Conservation (phyloP, 2,113 vertebrate genomes). For the Trematocara marginatum region DNA sequence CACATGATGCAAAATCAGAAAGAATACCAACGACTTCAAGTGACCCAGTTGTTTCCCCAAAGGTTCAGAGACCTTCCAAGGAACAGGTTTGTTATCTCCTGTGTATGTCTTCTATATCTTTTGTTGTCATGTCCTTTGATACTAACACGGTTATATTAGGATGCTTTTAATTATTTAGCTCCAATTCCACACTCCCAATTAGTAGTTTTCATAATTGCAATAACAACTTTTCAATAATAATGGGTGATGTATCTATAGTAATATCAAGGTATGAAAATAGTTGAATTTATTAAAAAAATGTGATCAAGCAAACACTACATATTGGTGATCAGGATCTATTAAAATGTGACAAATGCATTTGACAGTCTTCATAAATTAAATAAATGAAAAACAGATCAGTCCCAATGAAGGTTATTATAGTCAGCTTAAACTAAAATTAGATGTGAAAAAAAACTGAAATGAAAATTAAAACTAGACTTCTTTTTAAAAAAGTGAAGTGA, state of each 20-base stretch:
- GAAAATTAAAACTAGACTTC: not conserved
- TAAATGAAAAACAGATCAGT: not conserved
- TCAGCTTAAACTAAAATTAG: not conserved
- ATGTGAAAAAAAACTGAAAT: not conserved
- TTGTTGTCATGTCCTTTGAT: not conserved
- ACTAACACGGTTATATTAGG: not conserved
- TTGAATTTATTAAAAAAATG: not conserved
- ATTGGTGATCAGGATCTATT: not conserved
- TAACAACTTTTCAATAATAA: not conserved
- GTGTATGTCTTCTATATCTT: not conserved
- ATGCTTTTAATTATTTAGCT: not conserved
- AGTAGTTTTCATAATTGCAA: not conserved
- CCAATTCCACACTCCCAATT: not conserved
- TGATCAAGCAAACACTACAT: not conserved
- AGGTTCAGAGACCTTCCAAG: not conserved
- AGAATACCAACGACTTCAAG: rapidly evolving
- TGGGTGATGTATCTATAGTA: not conserved
- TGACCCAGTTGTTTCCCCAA: not conserved
- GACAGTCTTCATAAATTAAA: not conserved
- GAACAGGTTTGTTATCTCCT: constrained; percentile 11
- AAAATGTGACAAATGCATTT: not conserved
- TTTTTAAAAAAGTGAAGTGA: not conserved
- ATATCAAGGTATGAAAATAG: not conserved
- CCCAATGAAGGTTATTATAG: not conserved
- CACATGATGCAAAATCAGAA: not conserved